phyloP scores from a whole-genome alignment of 2,797 vertebrate genomes.

The Bufotes viridis region DNA sequence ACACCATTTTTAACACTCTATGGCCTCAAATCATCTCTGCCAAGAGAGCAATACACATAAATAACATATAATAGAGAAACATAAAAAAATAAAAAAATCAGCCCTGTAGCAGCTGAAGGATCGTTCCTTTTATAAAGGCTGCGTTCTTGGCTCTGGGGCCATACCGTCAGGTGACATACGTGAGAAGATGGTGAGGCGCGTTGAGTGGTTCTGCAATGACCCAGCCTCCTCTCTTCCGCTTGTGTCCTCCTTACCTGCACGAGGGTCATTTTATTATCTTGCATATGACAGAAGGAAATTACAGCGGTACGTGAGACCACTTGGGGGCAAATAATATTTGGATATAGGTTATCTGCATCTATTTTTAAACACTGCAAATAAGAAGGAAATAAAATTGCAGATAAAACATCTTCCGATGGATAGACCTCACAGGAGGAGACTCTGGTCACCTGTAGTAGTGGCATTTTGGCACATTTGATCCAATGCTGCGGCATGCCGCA shows the following conservation, averaged over 20 bases:
- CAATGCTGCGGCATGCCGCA: conserved; percentile 63
- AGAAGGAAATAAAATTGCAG: conserved; percentile 28
- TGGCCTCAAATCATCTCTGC: neutral
- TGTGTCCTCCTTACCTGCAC: conserved; percentile 74
- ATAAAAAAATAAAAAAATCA: neutral
- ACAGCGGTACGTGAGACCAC: conserved; percentile 64
- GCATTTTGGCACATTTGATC: conserved; percentile 73
- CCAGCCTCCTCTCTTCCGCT: conserved; percentile 54
- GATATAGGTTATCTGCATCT: conserved; percentile 58
- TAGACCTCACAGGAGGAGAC: conserved; percentile 32
- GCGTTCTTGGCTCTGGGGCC: neutral
- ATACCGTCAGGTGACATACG: no score
- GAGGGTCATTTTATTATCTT: conserved; percentile 69
- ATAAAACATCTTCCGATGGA: conserved; percentile 56
- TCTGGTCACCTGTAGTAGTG: conserved; percentile 60
- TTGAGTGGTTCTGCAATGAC: conserved; percentile 67
- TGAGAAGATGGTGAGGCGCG: neutral
- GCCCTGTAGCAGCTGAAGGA: neutral
- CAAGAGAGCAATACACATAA: neutral
- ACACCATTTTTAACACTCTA: no score
- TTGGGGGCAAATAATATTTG: conserved; percentile 64
- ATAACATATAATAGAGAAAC: neutral
- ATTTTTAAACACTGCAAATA: conserved; percentile 65
- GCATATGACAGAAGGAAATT: conserved; percentile 63
- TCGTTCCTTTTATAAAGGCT: conserved; percentile 5